Percentiles rank a stretch among this genome's conserved stretches.
Conservation (phyloP, 2,888 invertebrate genomes). For the Apodemia mormo region DNA sequence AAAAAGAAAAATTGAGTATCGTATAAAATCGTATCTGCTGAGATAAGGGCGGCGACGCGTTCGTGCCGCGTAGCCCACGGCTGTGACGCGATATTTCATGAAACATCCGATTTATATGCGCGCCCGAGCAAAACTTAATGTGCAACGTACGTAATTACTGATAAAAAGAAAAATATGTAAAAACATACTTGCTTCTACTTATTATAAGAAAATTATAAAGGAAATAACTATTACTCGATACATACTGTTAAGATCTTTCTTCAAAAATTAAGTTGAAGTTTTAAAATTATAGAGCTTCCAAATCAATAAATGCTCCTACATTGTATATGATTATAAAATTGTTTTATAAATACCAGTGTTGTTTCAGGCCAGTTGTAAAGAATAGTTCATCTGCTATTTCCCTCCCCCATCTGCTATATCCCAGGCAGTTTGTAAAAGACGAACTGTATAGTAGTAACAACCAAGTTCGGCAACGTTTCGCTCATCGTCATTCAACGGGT, state of each 20-base stretch:
- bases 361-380: too few relatives aligned
- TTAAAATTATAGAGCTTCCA: background rate
- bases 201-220: conserved; percentile 21
- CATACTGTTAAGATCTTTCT: background rate
- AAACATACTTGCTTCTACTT: conserved; percentile 24
- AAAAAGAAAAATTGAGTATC: conserved; percentile 75
- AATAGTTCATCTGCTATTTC: too few relatives aligned
- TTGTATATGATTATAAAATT: too few relatives aligned
- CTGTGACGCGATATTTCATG: conserved; percentile 75
- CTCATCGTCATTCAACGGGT: too few relatives aligned
- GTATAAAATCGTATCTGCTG: conserved; percentile 75
- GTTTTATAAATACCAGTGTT: too few relatives aligned
- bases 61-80: conserved; percentile 72
- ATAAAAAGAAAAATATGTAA: conserved; percentile 48
- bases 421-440: too few relatives aligned
- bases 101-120: conserved; percentile 78
- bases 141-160: conserved; percentile 71
- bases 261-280: background rate
- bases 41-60: conserved; percentile 73
- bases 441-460: too few relatives aligned
- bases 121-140: conserved; percentile 70
- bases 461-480: too few relatives aligned
- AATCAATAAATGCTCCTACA: background rate
- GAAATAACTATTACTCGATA: conserved; percentile 21
- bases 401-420: too few relatives aligned